These are phyloP conservation scores for Diploscapter pachys DNA, from an alignment of 1,140 invertebrate genomes.

Conservation along the genomic window DNA sequence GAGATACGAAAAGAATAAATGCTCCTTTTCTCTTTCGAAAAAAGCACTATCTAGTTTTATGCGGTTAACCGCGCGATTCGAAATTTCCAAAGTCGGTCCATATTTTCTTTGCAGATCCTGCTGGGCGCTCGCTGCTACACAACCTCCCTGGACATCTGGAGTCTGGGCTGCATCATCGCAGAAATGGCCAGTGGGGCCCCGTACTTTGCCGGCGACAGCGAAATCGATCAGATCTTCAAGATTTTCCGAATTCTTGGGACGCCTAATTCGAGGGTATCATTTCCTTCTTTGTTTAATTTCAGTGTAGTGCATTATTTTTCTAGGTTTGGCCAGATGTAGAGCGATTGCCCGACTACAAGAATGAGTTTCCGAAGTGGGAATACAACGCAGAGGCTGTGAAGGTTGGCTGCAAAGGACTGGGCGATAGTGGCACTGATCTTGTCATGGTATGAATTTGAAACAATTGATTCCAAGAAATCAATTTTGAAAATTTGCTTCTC, in stretches of 20 bases:
- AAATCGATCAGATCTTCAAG: conserved; percentile 89
- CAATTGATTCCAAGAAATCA: background rate
- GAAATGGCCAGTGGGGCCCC: conserved; percentile 87
- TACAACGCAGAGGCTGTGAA: background rate
- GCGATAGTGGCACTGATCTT: conserved; percentile 10
- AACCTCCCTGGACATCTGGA: conserved; percentile 82
- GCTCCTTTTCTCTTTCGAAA: conserved; percentile 75
- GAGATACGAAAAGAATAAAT: conserved; percentile 76
- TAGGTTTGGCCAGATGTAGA: conserved; percentile 81
- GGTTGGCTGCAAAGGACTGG: background rate
- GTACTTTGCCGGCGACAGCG: conserved; percentile 88
- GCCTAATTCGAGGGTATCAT: conserved; percentile 72
- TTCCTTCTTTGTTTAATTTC: background rate
- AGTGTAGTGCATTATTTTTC: conserved; percentile 11
- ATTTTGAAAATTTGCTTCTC: background rate
- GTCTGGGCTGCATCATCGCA: conserved; percentile 90
- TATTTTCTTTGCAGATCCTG: conserved; percentile 20
- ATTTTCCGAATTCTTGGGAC: conserved; percentile 88
- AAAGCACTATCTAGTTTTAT: conserved; percentile 23
- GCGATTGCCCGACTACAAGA: conserved; percentile 79
- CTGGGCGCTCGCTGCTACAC: conserved; percentile 31
- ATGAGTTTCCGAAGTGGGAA: conserved; percentile 74
- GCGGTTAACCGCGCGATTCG: background rate
- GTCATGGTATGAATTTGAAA: background rate
- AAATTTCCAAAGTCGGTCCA: conserved; percentile 55